Base-by-base conservation (phyloP, 1,140 invertebrate species). In the Drosophila rufa region DNA sequence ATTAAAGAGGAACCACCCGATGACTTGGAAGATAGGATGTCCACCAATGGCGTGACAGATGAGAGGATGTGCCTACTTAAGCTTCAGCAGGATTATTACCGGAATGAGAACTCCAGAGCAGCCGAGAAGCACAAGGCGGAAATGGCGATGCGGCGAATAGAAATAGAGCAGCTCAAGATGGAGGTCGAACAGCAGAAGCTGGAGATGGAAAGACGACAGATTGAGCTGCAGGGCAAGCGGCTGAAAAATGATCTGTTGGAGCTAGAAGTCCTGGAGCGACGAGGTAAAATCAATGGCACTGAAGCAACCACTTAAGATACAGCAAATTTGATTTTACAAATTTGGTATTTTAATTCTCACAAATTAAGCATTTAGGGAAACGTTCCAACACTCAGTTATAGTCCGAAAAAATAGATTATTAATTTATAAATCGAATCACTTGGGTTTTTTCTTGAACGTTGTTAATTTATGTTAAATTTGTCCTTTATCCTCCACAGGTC, bases 241-340 rank as follows among this genome's bases (percentile, higher is more conserved):
- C n/a, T 68, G 12, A 68, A 68, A 6, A 68, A 45, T 22, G 8
- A 68, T 11, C 40, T 70, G 4, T 33, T 69, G 1, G n/a, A 53
- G 9, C 11, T 55, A 15, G 22, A 68, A 19, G 19, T 67, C 5
- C 5, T 36, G 4, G 22, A 68, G 15, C 6, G 19, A 12, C 30
- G 12, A 2, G 4, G 14, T 11, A 36, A 5, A 5, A 55, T 55
- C 12, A 30, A 19, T 15, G 15, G 40, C 15, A 42, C 15, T 22
- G 17, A 12, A 27, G 1, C 9, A n/a, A 30, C 6, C 3, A 17
- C 50, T 14, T 51, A n/a, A n/a, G n/a, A 27, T 46, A 27, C 33
- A 19, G 3, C n/a, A 25, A 25, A 25, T 8, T 17, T 51, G n/a
- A n/a, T 11, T 15, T 51, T 30, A 42, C 6, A n/a, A 42, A 15